Evolutionary conservation across 2,797 vertebrate genomes (phyloP), one percentile per base, ranked within the genome.

Genomic region (Taeniopygia guttata): DNA sequence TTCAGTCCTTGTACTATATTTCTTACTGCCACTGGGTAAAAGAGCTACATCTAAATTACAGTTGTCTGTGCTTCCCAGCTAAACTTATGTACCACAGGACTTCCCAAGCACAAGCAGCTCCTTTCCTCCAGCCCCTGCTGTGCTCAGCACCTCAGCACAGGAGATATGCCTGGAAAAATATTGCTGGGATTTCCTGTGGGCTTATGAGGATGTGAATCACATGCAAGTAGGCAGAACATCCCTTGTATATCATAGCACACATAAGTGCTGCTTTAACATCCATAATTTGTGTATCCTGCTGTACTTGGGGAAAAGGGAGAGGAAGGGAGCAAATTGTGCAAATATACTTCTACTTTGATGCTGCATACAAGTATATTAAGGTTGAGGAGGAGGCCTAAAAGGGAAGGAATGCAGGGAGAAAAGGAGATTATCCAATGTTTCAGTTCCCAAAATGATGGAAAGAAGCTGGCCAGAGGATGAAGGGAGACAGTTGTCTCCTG

Each of bases 111-210:
- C 74, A 82, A 90, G 81, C 11, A n/a, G 77, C 77, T 94, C 70
- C 89, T 82, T 92, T 81, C 80, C 90, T 80, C 74, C 40, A 64
- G 56, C 80, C 63, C 91, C 93, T 93, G 95, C 95, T 97, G 93
- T 94, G 93, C 90, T 91, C 83, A 0, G 91, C 93, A 96, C 90
- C 89, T 95, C 93, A 74, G 93, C 67, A 79, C 91, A 96, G 91
- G 82, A 95, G 91, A 96, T 86, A 79, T 13, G 87, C 91, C 87
- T 96, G 93, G 80, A 96, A 96, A 97, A 95, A 97, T 94, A 96
- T 84, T 96, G 75, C 88, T 89, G 90, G 93, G 95, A 94, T 96
- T 96, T 97, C 91, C 94, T 97, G 95, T 94, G 96, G 93, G 91
- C 85, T 97, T 89, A 86, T 20, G 87, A 95, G 94, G 93, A 94